These are phyloP conservation scores for Hymenopus coronatus DNA, from an alignment of 2,888 invertebrate species.

Conservation along the genomic window DNA sequence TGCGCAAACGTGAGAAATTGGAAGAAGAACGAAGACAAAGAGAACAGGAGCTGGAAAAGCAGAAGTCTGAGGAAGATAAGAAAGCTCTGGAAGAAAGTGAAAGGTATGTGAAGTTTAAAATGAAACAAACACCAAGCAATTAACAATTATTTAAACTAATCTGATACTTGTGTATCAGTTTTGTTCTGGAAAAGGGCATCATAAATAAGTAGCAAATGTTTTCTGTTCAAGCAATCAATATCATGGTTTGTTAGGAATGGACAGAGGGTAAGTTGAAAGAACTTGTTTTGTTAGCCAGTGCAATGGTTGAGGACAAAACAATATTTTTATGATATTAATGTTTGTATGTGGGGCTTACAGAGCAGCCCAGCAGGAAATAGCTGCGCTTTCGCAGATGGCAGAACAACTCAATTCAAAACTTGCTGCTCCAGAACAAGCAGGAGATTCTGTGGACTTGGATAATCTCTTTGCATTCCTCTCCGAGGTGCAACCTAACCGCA, in stretches of 20 bases:
- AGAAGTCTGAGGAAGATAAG: constrained; percentile 49
- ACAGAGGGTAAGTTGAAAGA: constrained; percentile 50
- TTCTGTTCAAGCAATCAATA: constrained; percentile 51
- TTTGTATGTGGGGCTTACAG: constrained; percentile 43
- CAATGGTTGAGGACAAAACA: neutral
- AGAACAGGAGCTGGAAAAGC: constrained; percentile 42
- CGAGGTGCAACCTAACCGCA: constrained; percentile 65
- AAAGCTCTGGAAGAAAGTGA: constrained; percentile 63
- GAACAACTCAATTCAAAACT: constrained; percentile 66
- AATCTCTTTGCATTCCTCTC: constrained; percentile 87
- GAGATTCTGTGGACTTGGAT: constrained; percentile 81
- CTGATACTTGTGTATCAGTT: neutral
- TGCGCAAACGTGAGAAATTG: constrained; percentile 71
- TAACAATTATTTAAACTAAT: too few relatives aligned
- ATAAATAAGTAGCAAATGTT: constrained; percentile 5
- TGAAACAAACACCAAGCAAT: neutral
- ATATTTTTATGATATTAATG: neutral
- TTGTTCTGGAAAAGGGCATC: neutral
- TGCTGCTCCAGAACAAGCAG: constrained; percentile 42
- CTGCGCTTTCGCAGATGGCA: constrained; percentile 68
- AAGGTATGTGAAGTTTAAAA: constrained; percentile 48
- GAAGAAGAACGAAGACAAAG: constrained; percentile 61
- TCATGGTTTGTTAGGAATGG: constrained; percentile 54
- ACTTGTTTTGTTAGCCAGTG: neutral
- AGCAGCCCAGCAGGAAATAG: constrained; percentile 66